Base-by-base conservation (phyloP, 2,888 invertebrate genomes). In the Dendrolimus houi region DNA sequence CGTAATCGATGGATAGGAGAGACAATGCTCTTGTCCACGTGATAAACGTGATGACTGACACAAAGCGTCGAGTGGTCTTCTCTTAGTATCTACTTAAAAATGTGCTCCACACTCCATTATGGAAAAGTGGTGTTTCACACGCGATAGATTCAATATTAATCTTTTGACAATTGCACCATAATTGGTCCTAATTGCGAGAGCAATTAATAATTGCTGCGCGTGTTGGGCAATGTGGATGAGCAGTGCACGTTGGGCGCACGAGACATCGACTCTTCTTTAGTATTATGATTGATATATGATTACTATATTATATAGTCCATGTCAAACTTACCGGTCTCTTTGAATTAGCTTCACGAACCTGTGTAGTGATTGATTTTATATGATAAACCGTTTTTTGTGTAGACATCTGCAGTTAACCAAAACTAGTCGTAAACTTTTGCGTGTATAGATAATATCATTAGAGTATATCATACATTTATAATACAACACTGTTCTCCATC, bases 91-190 rank as follows among this genome's bases (percentile, higher is more conserved):
- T 61, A 67, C 70, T 77, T 76, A 83, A 83, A 79, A 81, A 73
- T 72, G 68, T 82, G 83, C 80, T 83, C 82, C 80, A 81, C 81
- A 83, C 83, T 82, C 79, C 85, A 81, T 66, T 58, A 67, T 69
- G 75, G 81, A 83, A 87, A 88, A 85, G 81, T 85, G 81, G 61
- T 63, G 73, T 70, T 81, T 79, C 79, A 81, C 89, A 89, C 87
- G 89, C 89, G 81, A 89, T 82, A 76, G 66, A 78, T 79, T 85
- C 80, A 85, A 84, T 87, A 84, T 85, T 83, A 84, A 85, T 81
- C 85, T 87, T 87, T 87, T 82, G 86, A 84, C 80, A 85, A 86
- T 84, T 78, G 76, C 78, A 63, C 69, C 63, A 66, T 84, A 86
- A 87, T 87, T 86, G 79, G 75, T 75, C 78, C 62, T 83, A 85